Conservation (phyloP, 2,888 invertebrate genomes). For the Eristalis tenax region DNA sequence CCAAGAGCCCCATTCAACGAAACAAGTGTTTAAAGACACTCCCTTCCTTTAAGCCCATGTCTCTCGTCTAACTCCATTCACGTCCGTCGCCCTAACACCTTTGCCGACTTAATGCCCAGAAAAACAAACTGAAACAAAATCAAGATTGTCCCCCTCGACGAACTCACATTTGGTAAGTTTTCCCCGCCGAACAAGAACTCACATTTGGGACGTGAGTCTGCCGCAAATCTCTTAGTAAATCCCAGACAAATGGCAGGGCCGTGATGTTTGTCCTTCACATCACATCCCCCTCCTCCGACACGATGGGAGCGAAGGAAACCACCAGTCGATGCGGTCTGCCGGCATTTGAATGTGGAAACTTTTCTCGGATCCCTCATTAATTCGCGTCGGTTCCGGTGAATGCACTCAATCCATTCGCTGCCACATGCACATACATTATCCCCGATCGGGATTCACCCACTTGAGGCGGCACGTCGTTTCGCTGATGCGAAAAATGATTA, state of each 20-base stretch:
- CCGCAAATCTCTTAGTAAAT: not conserved
- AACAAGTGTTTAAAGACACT: too few species aligned
- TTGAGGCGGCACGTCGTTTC: slow-evolving; percentile 13
- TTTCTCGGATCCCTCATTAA: slow-evolving; percentile 29
- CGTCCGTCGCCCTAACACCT: not conserved
- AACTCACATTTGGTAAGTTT: not conserved
- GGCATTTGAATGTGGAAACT: not conserved
- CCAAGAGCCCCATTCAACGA: too few species aligned
- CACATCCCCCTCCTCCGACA: not conserved
- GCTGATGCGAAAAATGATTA: slow-evolving; percentile 42
- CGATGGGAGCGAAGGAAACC: not conserved
- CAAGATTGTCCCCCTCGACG: not conserved
- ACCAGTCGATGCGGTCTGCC: not conserved
- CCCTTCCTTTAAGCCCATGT: not conserved
- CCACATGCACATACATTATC: not conserved
- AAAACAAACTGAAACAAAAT: not conserved
- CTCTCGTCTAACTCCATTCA: not conserved
- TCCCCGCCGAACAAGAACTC: not conserved
- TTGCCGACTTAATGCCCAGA: not conserved
- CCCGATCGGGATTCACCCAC: not conserved
- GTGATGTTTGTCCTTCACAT: not conserved
- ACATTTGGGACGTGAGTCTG: not conserved
- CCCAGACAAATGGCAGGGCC: not conserved
- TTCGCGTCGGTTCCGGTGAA: slow-evolving; percentile 11
- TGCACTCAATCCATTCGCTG: not conserved